A percentile compares a stretch with the other conserved stretches of the same genome.
Evolutionary conservation across 1,140 invertebrate genomes (phyloP).

Genomic region (Cydia strobilella): DNA sequence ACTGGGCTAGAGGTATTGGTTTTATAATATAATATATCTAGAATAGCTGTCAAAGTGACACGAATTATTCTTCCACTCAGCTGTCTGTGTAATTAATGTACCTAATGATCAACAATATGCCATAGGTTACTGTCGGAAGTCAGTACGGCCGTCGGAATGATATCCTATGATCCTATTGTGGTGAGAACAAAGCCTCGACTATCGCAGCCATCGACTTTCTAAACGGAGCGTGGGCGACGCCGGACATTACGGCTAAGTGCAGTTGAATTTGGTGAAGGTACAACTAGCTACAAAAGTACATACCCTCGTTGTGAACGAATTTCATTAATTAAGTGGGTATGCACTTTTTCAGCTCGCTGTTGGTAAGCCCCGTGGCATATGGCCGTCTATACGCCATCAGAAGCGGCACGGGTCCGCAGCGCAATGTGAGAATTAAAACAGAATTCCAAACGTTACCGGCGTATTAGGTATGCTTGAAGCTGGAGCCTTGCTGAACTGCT

Average conservation of each 20-base stretch:
- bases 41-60: not conserved
- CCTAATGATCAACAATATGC: not conserved
- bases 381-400: too few relatives aligned
- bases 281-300: not conserved
- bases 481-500: too few relatives aligned
- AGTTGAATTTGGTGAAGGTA: not conserved
- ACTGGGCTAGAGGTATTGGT: not conserved
- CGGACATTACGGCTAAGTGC: constrained; percentile 31
- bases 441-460: too few relatives aligned
- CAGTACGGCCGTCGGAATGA: constrained; percentile 25
- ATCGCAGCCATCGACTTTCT: constrained; percentile 47
- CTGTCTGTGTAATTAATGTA: not conserved
- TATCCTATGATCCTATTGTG: constrained; percentile 51
- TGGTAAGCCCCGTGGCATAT: too few relatives aligned
- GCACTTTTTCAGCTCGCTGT: too few relatives aligned
- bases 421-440: too few relatives aligned
- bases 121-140: constrained; percentile 34
- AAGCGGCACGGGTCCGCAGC: too few relatives aligned
- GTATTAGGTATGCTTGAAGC: too few relatives aligned
- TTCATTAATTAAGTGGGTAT: too few relatives aligned
- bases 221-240: constrained; percentile 47
- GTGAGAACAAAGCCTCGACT: constrained; percentile 45
- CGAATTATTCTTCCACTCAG: not conserved
- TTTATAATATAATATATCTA: not conserved
- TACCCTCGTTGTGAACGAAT: too few relatives aligned